phyloP scores from a whole-genome alignment of 2,888 invertebrate genomes.

The Gisinianus flammeolus region DNA sequence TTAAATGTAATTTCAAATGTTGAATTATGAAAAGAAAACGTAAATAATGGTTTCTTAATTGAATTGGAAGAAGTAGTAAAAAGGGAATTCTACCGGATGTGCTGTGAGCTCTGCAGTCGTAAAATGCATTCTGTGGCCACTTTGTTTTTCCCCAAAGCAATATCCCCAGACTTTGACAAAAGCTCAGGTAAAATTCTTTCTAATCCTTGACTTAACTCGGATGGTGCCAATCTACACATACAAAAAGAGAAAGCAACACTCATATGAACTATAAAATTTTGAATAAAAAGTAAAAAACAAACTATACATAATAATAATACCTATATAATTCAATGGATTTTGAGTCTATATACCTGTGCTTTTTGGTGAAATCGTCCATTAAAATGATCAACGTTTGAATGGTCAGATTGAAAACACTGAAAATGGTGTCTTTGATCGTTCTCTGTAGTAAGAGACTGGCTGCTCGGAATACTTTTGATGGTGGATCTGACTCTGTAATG shows the following conservation, averaged over 20 bases:
- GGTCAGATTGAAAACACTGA: conserved; percentile 83
- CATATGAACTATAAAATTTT: too few relatives aligned
- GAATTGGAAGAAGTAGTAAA: too few relatives aligned
- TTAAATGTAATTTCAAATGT: too few relatives aligned
- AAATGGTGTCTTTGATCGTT: conserved; percentile 84
- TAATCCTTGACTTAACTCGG: conserved; percentile 80
- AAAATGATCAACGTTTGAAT: conserved; percentile 80
- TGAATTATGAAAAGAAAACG: not conserved
- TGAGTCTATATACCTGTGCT: too few relatives aligned
- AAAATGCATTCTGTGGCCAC: conserved; percentile 86
- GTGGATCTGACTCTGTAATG: conserved; percentile 53
- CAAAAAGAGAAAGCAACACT: too few relatives aligned
- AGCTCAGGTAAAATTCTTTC: conserved; percentile 84
- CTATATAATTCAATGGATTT: too few relatives aligned
- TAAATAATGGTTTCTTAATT: not conserved
- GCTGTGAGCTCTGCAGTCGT: conserved; percentile 71
- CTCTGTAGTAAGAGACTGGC: conserved; percentile 80
- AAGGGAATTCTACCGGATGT: conserved; percentile 76
- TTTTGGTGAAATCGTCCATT: conserved; percentile 83
- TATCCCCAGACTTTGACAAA: conserved; percentile 83
- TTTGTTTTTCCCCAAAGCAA: conserved; percentile 83
- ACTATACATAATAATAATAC: too few relatives aligned
- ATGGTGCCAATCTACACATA: conserved; percentile 77
- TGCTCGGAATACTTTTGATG: conserved; percentile 66
- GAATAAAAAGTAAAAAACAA: not conserved